phyloP scores from a whole-genome alignment of 2,113 vertebrate genomes.

The Microcebus ravelobensis region DNA sequence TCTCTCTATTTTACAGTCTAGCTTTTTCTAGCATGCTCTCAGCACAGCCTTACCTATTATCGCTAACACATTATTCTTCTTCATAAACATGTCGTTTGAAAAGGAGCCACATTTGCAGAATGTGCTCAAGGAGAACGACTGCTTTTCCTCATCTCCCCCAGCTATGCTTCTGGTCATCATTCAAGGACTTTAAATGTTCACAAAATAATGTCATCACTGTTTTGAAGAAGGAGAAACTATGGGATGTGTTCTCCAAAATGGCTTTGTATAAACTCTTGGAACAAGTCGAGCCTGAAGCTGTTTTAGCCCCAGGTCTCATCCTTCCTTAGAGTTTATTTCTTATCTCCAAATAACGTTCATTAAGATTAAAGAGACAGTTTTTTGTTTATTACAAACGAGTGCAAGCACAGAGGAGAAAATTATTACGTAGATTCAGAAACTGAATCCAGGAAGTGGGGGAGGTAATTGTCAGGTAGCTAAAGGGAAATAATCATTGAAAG shows the following conservation, averaged over 20 bases:
- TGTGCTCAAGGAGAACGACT: background rate
- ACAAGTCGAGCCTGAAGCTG: background rate
- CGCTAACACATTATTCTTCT: background rate
- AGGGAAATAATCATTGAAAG: background rate
- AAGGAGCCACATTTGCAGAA: background rate
- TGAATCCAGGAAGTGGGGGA: background rate
- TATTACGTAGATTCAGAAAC: background rate
- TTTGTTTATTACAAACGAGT: background rate
- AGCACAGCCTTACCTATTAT: background rate
- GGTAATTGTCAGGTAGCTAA: background rate
- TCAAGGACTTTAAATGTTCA: background rate
- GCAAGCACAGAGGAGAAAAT: background rate
- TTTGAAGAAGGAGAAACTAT: background rate
- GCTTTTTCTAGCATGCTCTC: background rate
- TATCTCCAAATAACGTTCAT: background rate
- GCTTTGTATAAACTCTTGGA: background rate
- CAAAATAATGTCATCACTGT: background rate
- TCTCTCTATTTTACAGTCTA: background rate
- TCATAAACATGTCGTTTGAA: background rate
- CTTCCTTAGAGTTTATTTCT: constrained; percentile 20
- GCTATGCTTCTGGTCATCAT: background rate
- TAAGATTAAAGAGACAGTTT: background rate
- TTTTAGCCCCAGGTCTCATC: background rate
- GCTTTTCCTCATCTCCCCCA: background rate
- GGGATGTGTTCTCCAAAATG: background rate